Evolutionary conservation across 92 coral and sea anemone species (phyloP).

Genomic region (Porites lobata): DNA sequence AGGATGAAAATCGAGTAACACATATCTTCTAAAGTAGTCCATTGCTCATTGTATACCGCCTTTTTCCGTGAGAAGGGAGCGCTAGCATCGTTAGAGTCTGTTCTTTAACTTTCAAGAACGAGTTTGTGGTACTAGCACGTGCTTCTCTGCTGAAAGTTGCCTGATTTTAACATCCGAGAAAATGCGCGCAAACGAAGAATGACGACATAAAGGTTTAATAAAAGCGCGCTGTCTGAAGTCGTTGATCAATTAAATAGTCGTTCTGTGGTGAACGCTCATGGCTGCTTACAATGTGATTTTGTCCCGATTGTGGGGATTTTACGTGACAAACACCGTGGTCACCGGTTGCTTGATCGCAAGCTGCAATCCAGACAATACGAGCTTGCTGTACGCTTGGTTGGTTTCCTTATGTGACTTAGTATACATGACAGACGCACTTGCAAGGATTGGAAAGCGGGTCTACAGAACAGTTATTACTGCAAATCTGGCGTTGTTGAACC

Average conservation of each 20-base stretch:
- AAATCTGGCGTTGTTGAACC: neutral
- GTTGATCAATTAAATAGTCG: too few relatives aligned
- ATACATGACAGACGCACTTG: conserved; percentile 47
- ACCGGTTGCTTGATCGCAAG: conserved; percentile 47
- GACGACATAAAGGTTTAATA: neutral
- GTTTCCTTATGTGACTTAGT: conserved; percentile 69
- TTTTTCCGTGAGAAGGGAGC: too few relatives aligned
- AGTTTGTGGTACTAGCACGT: too few relatives aligned
- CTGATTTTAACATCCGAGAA: too few relatives aligned
- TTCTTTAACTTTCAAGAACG: too few relatives aligned
- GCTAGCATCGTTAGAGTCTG: too few relatives aligned
- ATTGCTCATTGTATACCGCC: too few relatives aligned
- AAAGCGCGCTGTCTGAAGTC: conserved; percentile 2
- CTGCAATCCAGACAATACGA: conserved; percentile 23
- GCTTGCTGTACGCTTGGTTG: conserved; percentile 45
- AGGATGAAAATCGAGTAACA: too few relatives aligned
- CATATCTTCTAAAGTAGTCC: too few relatives aligned
- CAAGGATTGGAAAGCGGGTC: conserved; percentile 13
- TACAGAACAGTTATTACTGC: neutral
- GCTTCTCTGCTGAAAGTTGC: too few relatives aligned
- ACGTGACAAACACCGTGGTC: conserved; percentile 35
- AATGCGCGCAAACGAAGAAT: too few relatives aligned
- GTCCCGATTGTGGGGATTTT: conserved; percentile 37
- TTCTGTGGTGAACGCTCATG: neutral
- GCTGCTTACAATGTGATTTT: neutral